Conservation (phyloP, 2,888 invertebrate species). For the Agonopterix arenella region DNA sequence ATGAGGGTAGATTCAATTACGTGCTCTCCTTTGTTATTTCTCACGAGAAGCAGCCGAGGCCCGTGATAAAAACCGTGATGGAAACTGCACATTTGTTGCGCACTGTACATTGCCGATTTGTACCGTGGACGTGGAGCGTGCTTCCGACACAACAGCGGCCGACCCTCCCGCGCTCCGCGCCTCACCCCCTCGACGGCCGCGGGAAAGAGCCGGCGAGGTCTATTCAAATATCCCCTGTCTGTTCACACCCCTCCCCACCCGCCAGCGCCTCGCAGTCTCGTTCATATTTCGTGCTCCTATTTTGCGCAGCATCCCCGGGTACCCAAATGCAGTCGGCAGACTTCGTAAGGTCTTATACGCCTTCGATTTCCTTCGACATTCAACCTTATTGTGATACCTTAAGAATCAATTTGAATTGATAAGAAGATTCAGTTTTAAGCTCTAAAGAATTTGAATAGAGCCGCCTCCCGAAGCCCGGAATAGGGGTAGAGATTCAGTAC, state of each 20-base stretch:
- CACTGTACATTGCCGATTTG: slow-evolving; percentile 65
- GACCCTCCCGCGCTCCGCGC: slow-evolving; percentile 26
- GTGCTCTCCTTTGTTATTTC: slow-evolving; percentile 57
- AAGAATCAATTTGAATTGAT: slow-evolving; percentile 22
- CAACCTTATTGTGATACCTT: slow-evolving; percentile 13
- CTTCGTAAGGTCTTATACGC: slow-evolving; percentile 49
- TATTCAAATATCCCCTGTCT: slow-evolving; percentile 73
- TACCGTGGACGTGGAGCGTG: slow-evolving; percentile 49
- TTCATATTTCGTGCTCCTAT: slow-evolving; percentile 77
- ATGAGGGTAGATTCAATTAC: slow-evolving; percentile 70
- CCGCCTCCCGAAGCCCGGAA: slow-evolving; percentile 68
- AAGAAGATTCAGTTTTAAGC: slow-evolving; percentile 23
- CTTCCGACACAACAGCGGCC: slow-evolving; percentile 72
- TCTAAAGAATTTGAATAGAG: slow-evolving; percentile 21
- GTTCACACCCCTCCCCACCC: slow-evolving; percentile 66
- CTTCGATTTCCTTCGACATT: slow-evolving; percentile 16
- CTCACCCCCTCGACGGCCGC: slow-evolving; percentile 30
- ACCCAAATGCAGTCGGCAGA: slow-evolving; percentile 70
- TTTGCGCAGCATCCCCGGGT: slow-evolving; percentile 79
- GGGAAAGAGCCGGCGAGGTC: slow-evolving; percentile 64
- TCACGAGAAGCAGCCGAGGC: slow-evolving; percentile 29
- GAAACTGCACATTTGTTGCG: slow-evolving; percentile 66
- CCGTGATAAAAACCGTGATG: slow-evolving; percentile 58
- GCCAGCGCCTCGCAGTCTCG: slow-evolving; percentile 76
- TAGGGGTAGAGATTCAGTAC: slow-evolving; percentile 77